Base-by-base conservation (phyloP, 2,888 invertebrate genomes). In the Keiferia lycopersicella region DNA sequence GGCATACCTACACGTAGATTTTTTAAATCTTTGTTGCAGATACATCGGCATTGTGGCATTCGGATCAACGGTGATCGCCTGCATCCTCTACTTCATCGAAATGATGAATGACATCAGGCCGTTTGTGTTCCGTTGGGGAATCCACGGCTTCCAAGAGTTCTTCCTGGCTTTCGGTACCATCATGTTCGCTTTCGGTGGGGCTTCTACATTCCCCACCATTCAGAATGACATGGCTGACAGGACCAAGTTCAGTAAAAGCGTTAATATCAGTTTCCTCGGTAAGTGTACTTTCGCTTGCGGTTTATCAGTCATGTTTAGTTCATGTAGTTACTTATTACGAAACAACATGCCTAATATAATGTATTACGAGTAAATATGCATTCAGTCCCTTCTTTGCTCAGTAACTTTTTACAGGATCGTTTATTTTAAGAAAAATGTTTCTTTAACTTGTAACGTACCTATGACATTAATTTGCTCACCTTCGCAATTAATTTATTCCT, bases 161-260 rank as follows among this genome's bases (percentile, higher is more conserved):
- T 95, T 94, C 79, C 80, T 95, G 34, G 93, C 95, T 0, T 94
- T 95, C 74, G 95, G 95, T 8, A 94, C 94, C 8, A 93, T 95
- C 65, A 87, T 95, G 79, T 96, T 95, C 78, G 93, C 95, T 0
- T 95, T 95, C 75, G 95, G 95, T 6, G 95, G 95, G 2, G 95
- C 95, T 7, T 94, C 95, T 0, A 94, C 95, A 1, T 96, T 96
- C 83, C 96, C 96, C 2, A 96, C 96, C 0, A 95, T 96, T 63
- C 96, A 96, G 79, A 95, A 95, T 71, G 96, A 96, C 74, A 96
- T 96, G 96, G 83, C 84, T 22, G 92, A 95, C 67, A 94, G 94
- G 73, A 83, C 83, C 7, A 90, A 94, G 72, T 96, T 96, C 79
- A 89, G 93, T n/a, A 92, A 87, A 68, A 93, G 95, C 66, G 88